Evolutionary conservation across 2,888 invertebrate genomes (phyloP), one percentile per base, ranked within the genome.

Genomic region (Alviniconcha strummeri): DNA sequence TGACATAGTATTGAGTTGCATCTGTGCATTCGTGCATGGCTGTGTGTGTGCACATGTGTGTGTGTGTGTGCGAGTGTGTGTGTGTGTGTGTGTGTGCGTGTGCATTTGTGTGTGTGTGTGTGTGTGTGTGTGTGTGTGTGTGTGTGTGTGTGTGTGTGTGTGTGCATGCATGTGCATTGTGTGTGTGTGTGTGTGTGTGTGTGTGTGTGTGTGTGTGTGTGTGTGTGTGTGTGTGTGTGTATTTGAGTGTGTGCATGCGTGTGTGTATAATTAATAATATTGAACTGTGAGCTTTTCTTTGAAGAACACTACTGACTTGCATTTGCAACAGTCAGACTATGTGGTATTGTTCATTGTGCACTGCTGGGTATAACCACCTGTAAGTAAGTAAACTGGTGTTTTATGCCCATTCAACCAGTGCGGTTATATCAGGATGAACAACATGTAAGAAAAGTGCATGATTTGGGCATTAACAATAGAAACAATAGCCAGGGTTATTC

Each of bases 101-200:
- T 56, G 57, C 55, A 55, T 76, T 8, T 76, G 76, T 55, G 76
- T 76, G 55, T 15, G 57, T 56, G 76, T 76, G 56, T 15, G 15
- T 55, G n/a, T 78, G 78, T 60, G 60, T 57, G 78, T 78, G 57
- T 78, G 78, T 78, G 57, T 78, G 78, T 57, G 78, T 60, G 60
- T 57, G 57, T 36, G 55, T 55, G 77, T 77, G 77, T 55, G 57
- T 77, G 57, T 77, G 57, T 56, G 57, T 15, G 76, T 55, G 55
- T 15, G 76, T 9, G 76, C 17, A n/a, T 5, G 57, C 4, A n/a
- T n/a, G n/a, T n/a, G n/a, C n/a, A n/a, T n/a, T n/a, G 76, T 11
- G 56, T 6, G 55, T 17, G 55, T 55, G 76, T n/a, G 57, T 55
- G 76, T 5, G 17, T 55, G 76, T 5, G 1, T 76, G 76, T 55